Evolutionary conservation across 2,113 vertebrate genomes (phyloP).

Genomic region (Barbus barbus): DNA sequence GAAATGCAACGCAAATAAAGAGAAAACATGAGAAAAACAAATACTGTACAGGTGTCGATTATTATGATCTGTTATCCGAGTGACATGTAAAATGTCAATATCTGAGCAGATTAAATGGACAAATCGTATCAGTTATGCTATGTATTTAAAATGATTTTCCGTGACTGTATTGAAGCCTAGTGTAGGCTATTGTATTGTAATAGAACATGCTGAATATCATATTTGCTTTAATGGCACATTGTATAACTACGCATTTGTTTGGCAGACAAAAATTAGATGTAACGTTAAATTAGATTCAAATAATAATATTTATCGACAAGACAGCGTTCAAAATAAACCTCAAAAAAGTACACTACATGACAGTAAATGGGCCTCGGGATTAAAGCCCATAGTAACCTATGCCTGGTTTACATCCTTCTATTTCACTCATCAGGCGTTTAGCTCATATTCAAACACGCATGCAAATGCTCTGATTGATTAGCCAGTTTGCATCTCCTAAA

Average conservation of each 20-base stretch:
- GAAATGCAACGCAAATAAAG: not conserved
- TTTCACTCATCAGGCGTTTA: not conserved
- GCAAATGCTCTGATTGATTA: conserved; percentile 8
- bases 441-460: conserved; percentile 15
- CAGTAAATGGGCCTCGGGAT: conserved; percentile 17
- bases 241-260: not conserved
- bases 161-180: not conserved
- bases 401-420: not conserved
- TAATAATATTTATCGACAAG: not conserved
- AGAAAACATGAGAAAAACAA: not conserved
- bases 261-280: not conserved
- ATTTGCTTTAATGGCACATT: not conserved
- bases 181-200: not conserved
- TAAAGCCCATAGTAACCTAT: not conserved
- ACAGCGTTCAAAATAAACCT: conserved; percentile 10
- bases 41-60: not conserved
- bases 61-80: not conserved
- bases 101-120: not conserved
- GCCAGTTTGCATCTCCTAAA: conserved; percentile 68
- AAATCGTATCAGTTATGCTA: not conserved
- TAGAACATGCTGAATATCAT: not conserved
- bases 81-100: not conserved
- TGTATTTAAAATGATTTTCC: not conserved
- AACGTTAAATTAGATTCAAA: not conserved
- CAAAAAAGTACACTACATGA: not conserved